These are phyloP conservation scores for Drosophila tripunctata DNA, from an alignment of 2,888 invertebrate genomes.

Conservation along the genomic window DNA sequence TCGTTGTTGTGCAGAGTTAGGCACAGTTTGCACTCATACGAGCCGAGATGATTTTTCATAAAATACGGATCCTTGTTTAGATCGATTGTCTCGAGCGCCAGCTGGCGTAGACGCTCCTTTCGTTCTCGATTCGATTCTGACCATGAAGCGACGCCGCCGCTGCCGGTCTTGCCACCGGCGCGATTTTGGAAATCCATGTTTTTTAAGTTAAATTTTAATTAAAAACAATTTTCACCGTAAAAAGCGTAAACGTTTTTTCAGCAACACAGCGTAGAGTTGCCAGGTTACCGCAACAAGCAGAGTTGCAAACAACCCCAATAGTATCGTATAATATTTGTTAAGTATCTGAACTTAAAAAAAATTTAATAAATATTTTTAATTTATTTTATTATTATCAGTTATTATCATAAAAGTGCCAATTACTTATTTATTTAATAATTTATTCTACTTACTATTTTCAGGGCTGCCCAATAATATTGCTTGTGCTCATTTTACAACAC, in stretches of 20 bases:
- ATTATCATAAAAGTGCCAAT: too few species aligned
- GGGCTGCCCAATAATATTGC: background rate
- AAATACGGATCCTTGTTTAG: conserved; percentile 99
- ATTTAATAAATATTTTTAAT: too few species aligned
- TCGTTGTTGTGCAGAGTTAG: conserved; percentile 99
- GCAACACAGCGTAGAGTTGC: conserved; percentile 4
- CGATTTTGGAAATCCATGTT: conserved; percentile 99
- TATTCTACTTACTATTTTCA: background rate
- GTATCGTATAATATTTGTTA: background rate
- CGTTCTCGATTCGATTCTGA: conserved; percentile 99
- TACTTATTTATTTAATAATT: too few species aligned
- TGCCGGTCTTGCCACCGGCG: conserved; percentile 99
- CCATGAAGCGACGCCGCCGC: conserved; percentile 99
- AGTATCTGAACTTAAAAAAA: too few species aligned
- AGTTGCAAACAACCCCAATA: background rate
- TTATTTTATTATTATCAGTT: too few species aligned
- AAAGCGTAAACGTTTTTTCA: conserved; percentile 17
- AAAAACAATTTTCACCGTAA: conserved; percentile 10
- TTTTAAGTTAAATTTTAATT: conserved; percentile 20
- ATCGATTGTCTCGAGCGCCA: conserved; percentile 99
- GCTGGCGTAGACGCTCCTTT: conserved; percentile 96
- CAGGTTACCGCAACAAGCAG: background rate
- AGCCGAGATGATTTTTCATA: conserved; percentile 99
- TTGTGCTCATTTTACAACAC: background rate
- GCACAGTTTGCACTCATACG: conserved; percentile 99